A percentile compares a stretch with the other conserved stretches of the same genome.
Conservation (phyloP, 2,797 vertebrate species). For the Sebastes ruberrimus region DNA sequence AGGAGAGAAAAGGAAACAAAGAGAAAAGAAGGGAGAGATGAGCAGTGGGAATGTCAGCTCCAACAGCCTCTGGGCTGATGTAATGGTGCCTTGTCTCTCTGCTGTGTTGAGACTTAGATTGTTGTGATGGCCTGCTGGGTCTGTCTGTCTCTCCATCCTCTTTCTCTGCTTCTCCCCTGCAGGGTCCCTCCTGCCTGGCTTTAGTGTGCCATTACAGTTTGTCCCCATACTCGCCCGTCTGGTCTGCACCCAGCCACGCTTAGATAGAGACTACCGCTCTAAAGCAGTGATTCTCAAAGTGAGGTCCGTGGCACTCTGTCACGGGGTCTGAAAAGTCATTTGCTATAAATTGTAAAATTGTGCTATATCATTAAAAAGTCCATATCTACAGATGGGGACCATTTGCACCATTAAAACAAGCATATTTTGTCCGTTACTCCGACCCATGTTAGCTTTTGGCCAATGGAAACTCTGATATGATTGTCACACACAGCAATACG, state of each 20-base stretch:
- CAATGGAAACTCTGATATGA: neutral
- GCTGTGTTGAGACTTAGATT: constrained; percentile 52
- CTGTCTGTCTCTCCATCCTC: constrained; percentile 37
- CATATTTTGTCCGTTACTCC: neutral
- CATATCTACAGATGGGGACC: neutral
- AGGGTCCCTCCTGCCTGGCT: constrained; percentile 39
- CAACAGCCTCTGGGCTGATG: constrained; percentile 46
- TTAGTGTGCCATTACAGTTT: constrained; percentile 52
- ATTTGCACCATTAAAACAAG: neutral
- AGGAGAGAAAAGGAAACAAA: constrained; percentile 31
- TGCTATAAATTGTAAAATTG: no score
- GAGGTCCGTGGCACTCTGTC: neutral
- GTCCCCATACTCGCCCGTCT: constrained; percentile 5
- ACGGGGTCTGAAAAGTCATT: neutral
- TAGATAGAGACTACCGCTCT: neutral
- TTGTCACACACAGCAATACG: neutral
- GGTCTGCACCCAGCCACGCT: constrained; percentile 14
- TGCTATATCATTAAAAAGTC: no score
- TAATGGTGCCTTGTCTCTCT: constrained; percentile 58
- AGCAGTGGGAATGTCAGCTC: constrained; percentile 26
- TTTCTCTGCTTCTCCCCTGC: constrained; percentile 30
- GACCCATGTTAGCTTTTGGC: neutral
- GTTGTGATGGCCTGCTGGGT: constrained; percentile 61
- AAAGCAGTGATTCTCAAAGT: neutral
- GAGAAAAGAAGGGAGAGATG: constrained; percentile 19